A percentile compares a stretch with the other conserved stretches of the same genome.
Conservation (phyloP, 2,797 vertebrate species). For the Schizopygopsis pylzovi region DNA sequence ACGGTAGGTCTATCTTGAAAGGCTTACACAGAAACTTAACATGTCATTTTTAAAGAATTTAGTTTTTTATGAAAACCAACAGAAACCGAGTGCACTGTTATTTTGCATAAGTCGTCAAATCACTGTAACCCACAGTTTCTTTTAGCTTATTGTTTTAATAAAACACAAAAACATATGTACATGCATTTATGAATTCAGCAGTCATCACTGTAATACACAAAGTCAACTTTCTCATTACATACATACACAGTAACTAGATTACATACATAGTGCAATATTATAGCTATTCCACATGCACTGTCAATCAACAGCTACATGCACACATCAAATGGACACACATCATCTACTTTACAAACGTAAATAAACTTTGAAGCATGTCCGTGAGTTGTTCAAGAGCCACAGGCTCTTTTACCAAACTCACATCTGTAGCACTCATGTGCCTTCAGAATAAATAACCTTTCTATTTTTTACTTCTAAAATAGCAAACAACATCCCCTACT, state of each 20-base stretch:
- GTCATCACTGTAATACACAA: constrained; percentile 28
- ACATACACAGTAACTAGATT: constrained; percentile 1
- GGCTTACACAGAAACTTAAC: neutral
- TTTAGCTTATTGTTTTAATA: constrained; percentile 10
- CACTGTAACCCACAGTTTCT: neutral
- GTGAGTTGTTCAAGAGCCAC: constrained; percentile 18
- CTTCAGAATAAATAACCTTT: constrained; percentile 45
- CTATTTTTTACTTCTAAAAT: constrained; percentile 51
- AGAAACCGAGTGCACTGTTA: neutral
- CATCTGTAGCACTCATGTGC: constrained; percentile 65
- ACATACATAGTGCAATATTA: constrained; percentile 26
- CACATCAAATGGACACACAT: constrained; percentile 37
- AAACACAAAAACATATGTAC: neutral
- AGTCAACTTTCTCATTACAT: constrained; percentile 38
- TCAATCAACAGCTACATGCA: constrained; percentile 52
- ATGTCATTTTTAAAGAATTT: neutral
- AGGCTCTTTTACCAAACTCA: constrained; percentile 42
- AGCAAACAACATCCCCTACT: constrained; percentile 49
- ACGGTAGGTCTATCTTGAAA: neutral
- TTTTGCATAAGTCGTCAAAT: neutral
- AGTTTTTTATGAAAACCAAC: neutral
- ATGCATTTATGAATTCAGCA: constrained; percentile 8
- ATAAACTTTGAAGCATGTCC: constrained; percentile 54
- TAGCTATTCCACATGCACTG: constrained; percentile 12
- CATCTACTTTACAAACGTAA: constrained; percentile 47